These are phyloP conservation scores for Tamandua tetradactyla DNA, from an alignment of 2,797 vertebrate genomes.

Conservation along the genomic window DNA sequence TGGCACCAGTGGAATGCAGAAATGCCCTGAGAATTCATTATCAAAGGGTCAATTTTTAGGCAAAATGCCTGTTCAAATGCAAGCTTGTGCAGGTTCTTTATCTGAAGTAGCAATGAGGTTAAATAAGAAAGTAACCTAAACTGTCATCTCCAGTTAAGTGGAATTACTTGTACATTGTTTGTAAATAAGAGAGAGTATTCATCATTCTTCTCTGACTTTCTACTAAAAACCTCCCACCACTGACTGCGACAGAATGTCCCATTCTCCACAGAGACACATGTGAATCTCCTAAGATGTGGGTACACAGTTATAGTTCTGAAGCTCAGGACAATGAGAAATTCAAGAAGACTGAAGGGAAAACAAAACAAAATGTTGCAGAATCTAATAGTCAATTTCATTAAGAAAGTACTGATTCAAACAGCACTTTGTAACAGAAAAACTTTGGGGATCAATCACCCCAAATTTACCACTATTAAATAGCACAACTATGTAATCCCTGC, in stretches of 20 bases:
- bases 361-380: background rate
- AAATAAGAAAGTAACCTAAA: constrained; percentile 61
- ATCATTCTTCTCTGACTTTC: constrained; percentile 44
- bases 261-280: background rate
- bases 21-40: constrained; percentile 49
- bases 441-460: background rate
- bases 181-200: constrained; percentile 48
- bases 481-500: background rate
- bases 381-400: background rate
- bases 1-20: constrained; percentile 67
- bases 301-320: background rate
- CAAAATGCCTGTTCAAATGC: constrained; percentile 57
- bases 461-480: background rate
- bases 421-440: background rate
- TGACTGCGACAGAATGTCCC: too few species aligned
- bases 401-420: background rate
- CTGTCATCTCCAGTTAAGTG: constrained; percentile 52
- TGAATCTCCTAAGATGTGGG: background rate
- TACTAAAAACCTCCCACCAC: too few species aligned
- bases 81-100: constrained; percentile 52
- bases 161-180: constrained; percentile 55
- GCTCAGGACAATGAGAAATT: background rate
- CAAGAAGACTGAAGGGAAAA: background rate
- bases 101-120: constrained; percentile 72
- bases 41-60: constrained; percentile 69